phyloP scores from a whole-genome alignment of 2,888 invertebrate species.

The Sicus ferrugineus region DNA sequence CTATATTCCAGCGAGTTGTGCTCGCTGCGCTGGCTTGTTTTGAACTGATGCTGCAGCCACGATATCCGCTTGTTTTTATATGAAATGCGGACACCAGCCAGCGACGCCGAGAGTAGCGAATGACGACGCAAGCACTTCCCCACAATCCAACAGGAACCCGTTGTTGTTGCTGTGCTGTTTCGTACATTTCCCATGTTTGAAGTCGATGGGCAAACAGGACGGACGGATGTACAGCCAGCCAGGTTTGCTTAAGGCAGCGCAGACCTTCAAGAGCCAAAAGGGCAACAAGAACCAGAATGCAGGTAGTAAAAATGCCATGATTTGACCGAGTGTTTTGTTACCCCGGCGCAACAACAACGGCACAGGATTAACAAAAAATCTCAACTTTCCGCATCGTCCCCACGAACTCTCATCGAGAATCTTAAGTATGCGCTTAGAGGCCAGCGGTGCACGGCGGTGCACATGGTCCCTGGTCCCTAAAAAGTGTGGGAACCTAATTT shows the following conservation, averaged over 20 bases:
- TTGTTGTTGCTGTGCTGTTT: slow-evolving; percentile 45
- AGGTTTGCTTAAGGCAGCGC: not conserved
- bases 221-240: not conserved
- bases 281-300: slow-evolving; percentile 40
- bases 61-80: slow-evolving; percentile 61
- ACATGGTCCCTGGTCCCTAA: slow-evolving; percentile 44
- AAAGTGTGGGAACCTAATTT: slow-evolving; percentile 51
- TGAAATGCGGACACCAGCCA: slow-evolving; percentile 39
- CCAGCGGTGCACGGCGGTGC: slow-evolving; percentile 13
- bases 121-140: slow-evolving; percentile 47
- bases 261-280: slow-evolving; percentile 21
- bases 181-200: slow-evolving; percentile 60
- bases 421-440: slow-evolving; percentile 13
- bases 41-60: slow-evolving; percentile 62
- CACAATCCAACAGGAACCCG: slow-evolving; percentile 62
- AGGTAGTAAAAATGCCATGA: slow-evolving; percentile 38
- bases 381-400: slow-evolving; percentile 5
- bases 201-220: slow-evolving; percentile 18
- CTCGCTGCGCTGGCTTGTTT: slow-evolving; percentile 56
- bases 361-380: slow-evolving; percentile 35
- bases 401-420: not conserved
- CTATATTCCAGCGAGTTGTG: slow-evolving; percentile 46
- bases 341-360: slow-evolving; percentile 30
- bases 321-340: slow-evolving; percentile 15
- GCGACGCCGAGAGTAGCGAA: slow-evolving; percentile 20